Percentiles rank a stretch among this genome's conserved stretches.
Evolutionary conservation across 2,888 invertebrate species (phyloP).

Genomic region (Rhingia campestris): DNA sequence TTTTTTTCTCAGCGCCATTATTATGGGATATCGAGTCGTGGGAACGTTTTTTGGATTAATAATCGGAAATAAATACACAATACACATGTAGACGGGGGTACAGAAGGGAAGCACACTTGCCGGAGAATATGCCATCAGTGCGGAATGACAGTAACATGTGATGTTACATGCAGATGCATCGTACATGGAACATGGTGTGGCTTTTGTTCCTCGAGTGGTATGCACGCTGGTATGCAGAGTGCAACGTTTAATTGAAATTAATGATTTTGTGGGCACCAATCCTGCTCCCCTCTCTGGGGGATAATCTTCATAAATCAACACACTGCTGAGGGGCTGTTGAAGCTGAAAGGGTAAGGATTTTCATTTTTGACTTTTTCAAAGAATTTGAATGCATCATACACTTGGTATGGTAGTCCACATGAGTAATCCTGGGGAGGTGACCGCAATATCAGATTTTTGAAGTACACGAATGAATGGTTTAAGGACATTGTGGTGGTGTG

Average conservation of each 20-base stretch:
- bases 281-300: conserved; percentile 23
- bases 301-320: conserved; percentile 66
- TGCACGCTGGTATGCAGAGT: conserved; percentile 35
- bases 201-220: conserved; percentile 18
- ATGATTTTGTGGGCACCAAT: conserved; percentile 55
- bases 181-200: conserved; percentile 4
- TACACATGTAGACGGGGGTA: neutral
- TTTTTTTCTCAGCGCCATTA: conserved; percentile 30
- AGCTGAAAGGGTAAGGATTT: neutral
- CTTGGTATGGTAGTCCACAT: neutral
- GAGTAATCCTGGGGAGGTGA: no score
- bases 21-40: conserved; percentile 37
- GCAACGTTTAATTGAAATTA: conserved; percentile 69
- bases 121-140: neutral
- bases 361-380: no score
- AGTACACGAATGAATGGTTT: no score
- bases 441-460: no score
- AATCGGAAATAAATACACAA: conserved; percentile 8
- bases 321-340: neutral
- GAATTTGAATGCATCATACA: no score
- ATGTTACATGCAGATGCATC: conserved; percentile 50
- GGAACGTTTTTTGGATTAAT: conserved; percentile 49
- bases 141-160: conserved; percentile 27
- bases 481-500: no score
- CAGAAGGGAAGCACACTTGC: neutral